These are phyloP conservation scores for Astyanax mexicanus DNA, from an alignment of 2,797 vertebrate species.

Conservation along the genomic window DNA sequence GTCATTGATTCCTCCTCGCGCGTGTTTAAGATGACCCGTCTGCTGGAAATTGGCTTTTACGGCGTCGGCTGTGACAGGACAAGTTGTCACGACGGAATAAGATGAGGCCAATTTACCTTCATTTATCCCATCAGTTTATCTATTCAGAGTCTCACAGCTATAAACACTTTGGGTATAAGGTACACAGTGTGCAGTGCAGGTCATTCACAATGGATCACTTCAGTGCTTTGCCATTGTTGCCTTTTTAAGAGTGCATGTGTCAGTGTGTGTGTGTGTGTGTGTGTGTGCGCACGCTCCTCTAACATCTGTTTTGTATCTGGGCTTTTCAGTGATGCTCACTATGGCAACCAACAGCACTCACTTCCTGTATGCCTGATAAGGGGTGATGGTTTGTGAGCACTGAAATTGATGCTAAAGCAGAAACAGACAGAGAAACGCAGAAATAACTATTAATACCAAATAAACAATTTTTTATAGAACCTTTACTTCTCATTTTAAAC, in stretches of 20 bases:
- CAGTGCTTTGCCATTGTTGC: slow-evolving; percentile 71
- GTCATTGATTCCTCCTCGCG: slow-evolving; percentile 68
- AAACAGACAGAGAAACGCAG: slow-evolving; percentile 16
- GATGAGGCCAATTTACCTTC: slow-evolving; percentile 33
- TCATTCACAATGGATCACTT: slow-evolving; percentile 81
- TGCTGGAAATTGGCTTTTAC: slow-evolving; percentile 78
- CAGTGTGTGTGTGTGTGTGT: no score
- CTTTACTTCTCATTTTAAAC: no score
- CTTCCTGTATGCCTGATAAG: slow-evolving; percentile 70
- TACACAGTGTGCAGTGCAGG: slow-evolving; percentile 74
- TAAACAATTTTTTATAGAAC: no score
- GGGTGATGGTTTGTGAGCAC: slow-evolving; percentile 13
- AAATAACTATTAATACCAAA: slow-evolving; percentile 20
- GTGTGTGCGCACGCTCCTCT: slow-evolving; percentile 27
- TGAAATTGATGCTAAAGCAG: slow-evolving; percentile 29
- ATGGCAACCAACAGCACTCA: slow-evolving; percentile 85
- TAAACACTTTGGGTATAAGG: slow-evolving; percentile 40
- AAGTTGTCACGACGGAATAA: slow-evolving; percentile 2
- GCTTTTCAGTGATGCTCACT: slow-evolving; percentile 79
- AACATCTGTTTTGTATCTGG: slow-evolving; percentile 66
- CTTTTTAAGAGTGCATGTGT: slow-evolving; percentile 39
- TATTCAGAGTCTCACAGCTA: slow-evolving; percentile 36
- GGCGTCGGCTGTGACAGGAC: slow-evolving; percentile 60
- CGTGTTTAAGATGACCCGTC: slow-evolving; percentile 60
- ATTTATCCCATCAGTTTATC: slow-evolving; percentile 37